These are phyloP conservation scores for Drosophila busckii DNA, from an alignment of 1,140 invertebrate genomes.

Conservation along the genomic window DNA sequence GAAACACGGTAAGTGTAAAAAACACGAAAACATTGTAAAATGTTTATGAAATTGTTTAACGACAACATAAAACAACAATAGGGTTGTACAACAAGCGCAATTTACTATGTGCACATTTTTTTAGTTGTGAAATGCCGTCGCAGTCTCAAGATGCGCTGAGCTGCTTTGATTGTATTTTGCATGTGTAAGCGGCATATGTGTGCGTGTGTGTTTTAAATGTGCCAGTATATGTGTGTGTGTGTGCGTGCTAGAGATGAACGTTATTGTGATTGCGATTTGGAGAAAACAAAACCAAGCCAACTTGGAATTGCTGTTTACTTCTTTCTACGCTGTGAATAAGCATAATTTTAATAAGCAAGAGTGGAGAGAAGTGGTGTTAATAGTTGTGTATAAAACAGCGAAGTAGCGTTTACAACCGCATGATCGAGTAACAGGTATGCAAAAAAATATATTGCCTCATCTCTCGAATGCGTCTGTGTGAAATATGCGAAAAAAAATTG, in stretches of 20 bases:
- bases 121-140: constrained; percentile 58
- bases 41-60: constrained; percentile 11
- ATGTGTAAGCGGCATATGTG: constrained; percentile 36
- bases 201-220: constrained; percentile 17
- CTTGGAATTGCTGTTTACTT: no score
- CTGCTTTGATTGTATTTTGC: constrained; percentile 44
- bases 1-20: constrained; percentile 58
- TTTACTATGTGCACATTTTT: constrained; percentile 13
- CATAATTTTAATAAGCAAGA: no score
- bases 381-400: no score
- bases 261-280: not conserved
- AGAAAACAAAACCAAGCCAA: not conserved
- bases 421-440: constrained; percentile 37
- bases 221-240: constrained; percentile 11
- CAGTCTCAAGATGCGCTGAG: constrained; percentile 42
- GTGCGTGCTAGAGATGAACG: constrained; percentile 25
- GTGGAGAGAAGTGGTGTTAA: no score
- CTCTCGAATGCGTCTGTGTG: constrained; percentile 21
- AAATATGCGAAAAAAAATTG: constrained; percentile 57
- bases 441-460: constrained; percentile 27
- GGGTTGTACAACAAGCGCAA: constrained; percentile 14
- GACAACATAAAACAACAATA: constrained; percentile 5
- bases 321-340: no score
- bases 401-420: no score
- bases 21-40: constrained; percentile 8